Conservation (phyloP, 2,113 vertebrate species). For the Pseudolaguvia tuberculata region DNA sequence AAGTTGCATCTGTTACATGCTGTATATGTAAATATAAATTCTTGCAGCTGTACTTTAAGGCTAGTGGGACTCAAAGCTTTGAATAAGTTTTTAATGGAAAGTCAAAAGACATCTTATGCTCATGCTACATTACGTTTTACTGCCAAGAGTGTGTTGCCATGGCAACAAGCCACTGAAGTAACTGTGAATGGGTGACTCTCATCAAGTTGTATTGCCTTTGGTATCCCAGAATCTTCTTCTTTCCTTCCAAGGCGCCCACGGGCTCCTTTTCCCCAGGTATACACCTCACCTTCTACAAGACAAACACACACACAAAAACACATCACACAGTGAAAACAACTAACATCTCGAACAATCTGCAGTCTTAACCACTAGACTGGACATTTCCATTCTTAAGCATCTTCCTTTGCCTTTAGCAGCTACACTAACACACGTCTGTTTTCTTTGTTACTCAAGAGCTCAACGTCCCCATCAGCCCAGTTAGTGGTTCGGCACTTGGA, state of each 20-base stretch:
- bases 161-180: conserved; percentile 94
- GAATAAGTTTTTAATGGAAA: conserved; percentile 20
- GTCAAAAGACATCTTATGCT: conserved; percentile 50
- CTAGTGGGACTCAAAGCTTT: background rate
- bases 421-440: too few species aligned
- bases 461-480: too few species aligned
- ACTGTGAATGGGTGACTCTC: conserved; percentile 83
- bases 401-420: background rate
- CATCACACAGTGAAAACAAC: conserved; percentile 16
- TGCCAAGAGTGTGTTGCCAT: conserved; percentile 93
- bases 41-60: background rate
- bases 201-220: conserved; percentile 81
- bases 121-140: conserved; percentile 83
- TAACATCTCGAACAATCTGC: background rate
- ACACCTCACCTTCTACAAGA: conserved; percentile 83
- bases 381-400: background rate
- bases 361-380: background rate
- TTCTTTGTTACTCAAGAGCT: too few species aligned
- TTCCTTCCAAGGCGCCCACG: conserved; percentile 89
- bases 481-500: too few species aligned
- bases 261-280: conserved; percentile 96
- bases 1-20: too few species aligned
- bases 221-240: conserved; percentile 83
- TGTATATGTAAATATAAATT: background rate
- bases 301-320: conserved; percentile 1